These are phyloP conservation scores for Neodon shergylaensis DNA, from an alignment of 2,113 vertebrate species.

Conservation along the genomic window DNA sequence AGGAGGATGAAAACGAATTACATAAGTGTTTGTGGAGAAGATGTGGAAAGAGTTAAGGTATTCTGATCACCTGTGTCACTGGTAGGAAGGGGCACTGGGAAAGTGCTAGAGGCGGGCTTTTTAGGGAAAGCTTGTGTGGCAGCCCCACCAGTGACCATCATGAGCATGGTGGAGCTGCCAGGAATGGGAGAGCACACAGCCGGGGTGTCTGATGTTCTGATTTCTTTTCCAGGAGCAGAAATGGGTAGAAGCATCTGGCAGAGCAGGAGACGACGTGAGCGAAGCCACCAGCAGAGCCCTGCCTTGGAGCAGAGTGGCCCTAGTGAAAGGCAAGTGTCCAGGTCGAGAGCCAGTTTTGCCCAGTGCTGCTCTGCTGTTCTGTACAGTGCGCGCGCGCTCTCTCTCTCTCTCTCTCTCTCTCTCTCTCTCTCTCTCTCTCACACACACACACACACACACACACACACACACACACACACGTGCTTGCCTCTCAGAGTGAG, in stretches of 20 bases:
- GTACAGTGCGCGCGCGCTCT: background rate
- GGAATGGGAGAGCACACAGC: background rate
- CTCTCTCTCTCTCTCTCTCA: too few relatives aligned
- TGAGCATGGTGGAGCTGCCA: background rate
- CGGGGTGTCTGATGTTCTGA: background rate
- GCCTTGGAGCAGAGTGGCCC: slow-evolving; percentile 54
- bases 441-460: too few relatives aligned
- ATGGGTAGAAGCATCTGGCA: slow-evolving; percentile 88
- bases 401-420: too few relatives aligned
- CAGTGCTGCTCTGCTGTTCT: accelerated
- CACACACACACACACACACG: background rate
- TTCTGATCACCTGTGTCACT: background rate
- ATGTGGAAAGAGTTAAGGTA: background rate
- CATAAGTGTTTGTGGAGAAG: background rate
- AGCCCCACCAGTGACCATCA: background rate
- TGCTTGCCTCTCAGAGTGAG: background rate
- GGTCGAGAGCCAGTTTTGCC: background rate
- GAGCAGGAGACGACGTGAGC: slow-evolving; percentile 78
- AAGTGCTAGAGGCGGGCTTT: background rate
- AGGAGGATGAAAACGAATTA: background rate
- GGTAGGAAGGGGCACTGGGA: background rate
- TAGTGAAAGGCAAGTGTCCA: slow-evolving; percentile 83
- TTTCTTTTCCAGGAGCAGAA: background rate
- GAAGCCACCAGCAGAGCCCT: slow-evolving; percentile 58
- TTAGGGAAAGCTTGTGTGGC: background rate